Percentiles rank a stretch among this genome's conserved stretches.
Conservation (phyloP, 2,113 vertebrate genomes). For the Typhlomys cinereus region DNA sequence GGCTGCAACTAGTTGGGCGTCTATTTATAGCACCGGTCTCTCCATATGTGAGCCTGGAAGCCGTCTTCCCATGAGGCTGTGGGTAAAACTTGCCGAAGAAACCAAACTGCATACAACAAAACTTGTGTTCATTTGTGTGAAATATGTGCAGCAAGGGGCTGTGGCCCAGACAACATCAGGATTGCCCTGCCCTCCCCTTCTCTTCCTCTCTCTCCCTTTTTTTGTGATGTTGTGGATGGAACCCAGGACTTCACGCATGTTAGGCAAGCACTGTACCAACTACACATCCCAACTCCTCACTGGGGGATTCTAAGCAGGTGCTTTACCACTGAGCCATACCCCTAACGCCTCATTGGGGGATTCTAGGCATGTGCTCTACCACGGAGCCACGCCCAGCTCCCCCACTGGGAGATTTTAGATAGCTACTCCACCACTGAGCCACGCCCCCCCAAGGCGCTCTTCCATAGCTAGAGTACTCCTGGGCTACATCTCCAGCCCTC, state of each 20-base stretch:
- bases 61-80: not conserved
- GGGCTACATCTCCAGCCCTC: not conserved
- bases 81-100: not conserved
- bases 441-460: too few relatives aligned
- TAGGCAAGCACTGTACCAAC: too few relatives aligned
- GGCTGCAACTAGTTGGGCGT: not conserved
- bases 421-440: not conserved
- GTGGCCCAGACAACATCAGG: not conserved
- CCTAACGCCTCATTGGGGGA: too few relatives aligned
- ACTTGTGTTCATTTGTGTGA: not conserved
- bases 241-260: too few relatives aligned
- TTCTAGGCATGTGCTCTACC: too few relatives aligned
- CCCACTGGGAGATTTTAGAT: too few relatives aligned
- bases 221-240: too few relatives aligned
- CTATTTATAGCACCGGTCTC: not conserved
- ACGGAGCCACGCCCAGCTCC: too few relatives aligned
- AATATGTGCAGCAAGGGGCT: not conserved
- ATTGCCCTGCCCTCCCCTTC: not conserved
- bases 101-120: not conserved
- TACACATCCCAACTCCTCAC: too few relatives aligned
- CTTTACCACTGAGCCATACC: too few relatives aligned
- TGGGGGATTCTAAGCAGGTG: too few relatives aligned
- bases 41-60: not conserved
- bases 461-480: too few relatives aligned
- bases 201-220: not conserved